Evolutionary conservation across 2,113 vertebrate genomes (phyloP), one percentile per base, ranked within the genome.

Genomic region (Nothobranchius kuhntae): DNA sequence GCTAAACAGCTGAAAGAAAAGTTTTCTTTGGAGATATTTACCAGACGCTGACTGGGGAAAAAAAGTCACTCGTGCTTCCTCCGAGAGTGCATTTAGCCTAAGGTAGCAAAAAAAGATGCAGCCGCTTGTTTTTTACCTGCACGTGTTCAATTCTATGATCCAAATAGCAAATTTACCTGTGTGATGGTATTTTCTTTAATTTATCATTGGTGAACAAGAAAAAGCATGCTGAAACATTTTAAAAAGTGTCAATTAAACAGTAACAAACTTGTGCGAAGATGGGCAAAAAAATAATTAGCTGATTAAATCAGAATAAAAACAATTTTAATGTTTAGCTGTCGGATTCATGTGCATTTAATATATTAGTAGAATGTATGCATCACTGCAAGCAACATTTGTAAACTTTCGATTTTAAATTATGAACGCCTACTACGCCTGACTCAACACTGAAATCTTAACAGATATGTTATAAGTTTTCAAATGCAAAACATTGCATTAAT

Each of bases 1-100:
- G 17, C 38, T 63, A 54, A 61, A 44, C 12, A 54, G 53, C 6
- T 55, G 48, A 51, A 61, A 4, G 47, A 14, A n/a, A 35, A 66
- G 68, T 51, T 51, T 9, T n/a, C 48, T 51, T 51, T 51, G n/a
- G 9, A 51, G 48, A 14, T 9, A 51, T 17, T 21, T 51, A 21
- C 9, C 48, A 51, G 48, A 51, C 4, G n/a, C 17, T n/a, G 15
- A 9, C 48, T 51, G 6, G 2, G 12, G 11, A 45, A 21, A 51
- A 10, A 21, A 51, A 51, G 47, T 8, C 47, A 14, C 46, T 14
- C 46, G 13, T n/a, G 44, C 15, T 50, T 50, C n/a, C 6, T 3
- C 3, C 6, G 3, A 21, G 7, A 21, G n/a, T 21, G 17, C 1
- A 51, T 50, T 50, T 50, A 17, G 15, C 15, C 47, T 50, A 9